Base-by-base conservation (phyloP, 1,140 invertebrate species). In the Cydia pomonella region DNA sequence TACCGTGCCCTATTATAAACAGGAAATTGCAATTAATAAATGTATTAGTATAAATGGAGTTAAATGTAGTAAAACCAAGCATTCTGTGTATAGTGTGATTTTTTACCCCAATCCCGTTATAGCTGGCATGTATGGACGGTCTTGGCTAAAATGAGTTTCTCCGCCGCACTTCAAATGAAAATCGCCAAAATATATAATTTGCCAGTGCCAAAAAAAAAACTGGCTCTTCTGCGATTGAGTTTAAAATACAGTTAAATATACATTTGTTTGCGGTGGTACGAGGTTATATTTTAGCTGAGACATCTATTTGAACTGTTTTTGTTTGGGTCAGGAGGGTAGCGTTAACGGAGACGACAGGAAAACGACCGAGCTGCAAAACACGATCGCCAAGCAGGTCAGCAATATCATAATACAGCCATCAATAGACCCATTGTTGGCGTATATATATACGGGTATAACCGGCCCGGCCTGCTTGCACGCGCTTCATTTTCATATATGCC, bases 361-460 rank as follows among this genome's bases (percentile, higher is more conserved):
- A 88, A 77, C 93, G 79, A 88, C 82, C 84, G 97, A 98, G 91
- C 95, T 98, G 80, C 97, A 98, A 94, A 95, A 96, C 85, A 97
- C 97, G 80, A 94, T 98, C 84, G 97, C 98, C 88, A 98, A 98
- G 92, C 97, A 98, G 95, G 96, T 97, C 94, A 94, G 94, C 91
- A 80, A 79, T 7, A 6, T n/a, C 76, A 27, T 74, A 25, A 64
- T 16, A 53, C 72, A 38, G 72, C 72, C 71, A 66, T 18, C 23
- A 59, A 66, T 18, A 10, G 1, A 72, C 75, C 23, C 75, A 7
- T 44, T 16, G 41, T 12, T 44, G 41, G 41, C 41, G 41, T 44
- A 44, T 38, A 44, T 44, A 44, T 38, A 44, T 44, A 41, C 38
- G 41, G 41, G 41, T 12, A 3, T 44, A 13, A 16, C 7, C 7